phyloP scores from a whole-genome alignment of 1,140 invertebrate genomes.

The Hestina assimilis region DNA sequence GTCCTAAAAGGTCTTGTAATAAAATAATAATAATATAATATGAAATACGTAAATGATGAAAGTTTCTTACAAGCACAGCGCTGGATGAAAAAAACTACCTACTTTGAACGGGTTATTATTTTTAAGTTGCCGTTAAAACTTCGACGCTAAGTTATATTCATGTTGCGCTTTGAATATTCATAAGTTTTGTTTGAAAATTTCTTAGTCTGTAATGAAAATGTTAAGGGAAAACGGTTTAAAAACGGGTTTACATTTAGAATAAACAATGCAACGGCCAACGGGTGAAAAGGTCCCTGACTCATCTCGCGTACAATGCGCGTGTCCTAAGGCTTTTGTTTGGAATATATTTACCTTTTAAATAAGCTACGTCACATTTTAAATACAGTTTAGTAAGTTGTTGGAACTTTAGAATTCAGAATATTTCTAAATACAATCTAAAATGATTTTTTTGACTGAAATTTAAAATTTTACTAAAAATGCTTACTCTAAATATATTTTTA shows the following conservation, averaged over 20 bases:
- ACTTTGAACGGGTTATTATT: slow-evolving; percentile 1
- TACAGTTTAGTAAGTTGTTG: slow-evolving; percentile 39
- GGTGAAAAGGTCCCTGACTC: slow-evolving; percentile 72
- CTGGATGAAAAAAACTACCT: neutral
- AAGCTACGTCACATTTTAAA: slow-evolving; percentile 42
- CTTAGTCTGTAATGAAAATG: slow-evolving; percentile 18
- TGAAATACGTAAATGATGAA: no score
- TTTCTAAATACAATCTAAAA: slow-evolving; percentile 25
- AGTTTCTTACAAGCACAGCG: slow-evolving; percentile 19
- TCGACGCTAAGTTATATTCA: slow-evolving; percentile 2
- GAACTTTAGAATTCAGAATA: slow-evolving; percentile 14
- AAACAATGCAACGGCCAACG: slow-evolving; percentile 56
- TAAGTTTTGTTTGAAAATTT: slow-evolving; percentile 17
- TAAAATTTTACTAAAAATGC: no score
- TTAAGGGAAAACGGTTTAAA: slow-evolving; percentile 47
- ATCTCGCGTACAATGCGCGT: slow-evolving; percentile 50
- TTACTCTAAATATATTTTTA: no score
- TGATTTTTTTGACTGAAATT: slow-evolving; percentile 15
- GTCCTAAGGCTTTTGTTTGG: slow-evolving; percentile 53
- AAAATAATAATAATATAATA: slow-evolving; percentile 12
- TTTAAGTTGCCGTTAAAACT: neutral
- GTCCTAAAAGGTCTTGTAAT: slow-evolving; percentile 19
- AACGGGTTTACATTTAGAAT: slow-evolving; percentile 58
- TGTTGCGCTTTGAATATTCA: slow-evolving; percentile 17
- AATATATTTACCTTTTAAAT: slow-evolving; percentile 63